These are phyloP conservation scores for Peromyscus maniculatus DNA, from an alignment of 2,113 vertebrate genomes.

Conservation along the genomic window DNA sequence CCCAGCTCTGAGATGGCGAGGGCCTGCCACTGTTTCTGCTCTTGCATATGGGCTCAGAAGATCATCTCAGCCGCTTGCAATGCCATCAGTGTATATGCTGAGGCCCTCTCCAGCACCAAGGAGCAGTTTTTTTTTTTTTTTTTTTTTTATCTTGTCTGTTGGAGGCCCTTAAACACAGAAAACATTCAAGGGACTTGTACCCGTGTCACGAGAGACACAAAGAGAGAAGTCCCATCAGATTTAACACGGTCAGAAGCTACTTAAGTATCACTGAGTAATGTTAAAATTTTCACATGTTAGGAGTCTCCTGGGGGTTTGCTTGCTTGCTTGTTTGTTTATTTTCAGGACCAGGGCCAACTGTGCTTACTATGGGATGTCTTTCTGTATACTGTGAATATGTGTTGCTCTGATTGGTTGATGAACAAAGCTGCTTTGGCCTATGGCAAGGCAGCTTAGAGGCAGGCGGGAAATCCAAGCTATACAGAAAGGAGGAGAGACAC, in stretches of 20 bases:
- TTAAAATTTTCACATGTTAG: neutral
- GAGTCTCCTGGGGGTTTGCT: neutral
- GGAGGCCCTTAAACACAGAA: too few relatives aligned
- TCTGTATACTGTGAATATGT: too few relatives aligned
- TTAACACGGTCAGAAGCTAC: neutral
- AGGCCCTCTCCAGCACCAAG: neutral
- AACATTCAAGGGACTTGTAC: fast-evolving
- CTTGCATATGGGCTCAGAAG: neutral
- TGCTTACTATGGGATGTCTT: too few relatives aligned
- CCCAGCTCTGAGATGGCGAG: too few relatives aligned
- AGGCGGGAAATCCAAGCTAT: too few relatives aligned
- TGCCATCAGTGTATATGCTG: neutral
- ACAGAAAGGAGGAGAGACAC: too few relatives aligned
- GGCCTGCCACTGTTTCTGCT: neutral
- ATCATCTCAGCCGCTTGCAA: neutral
- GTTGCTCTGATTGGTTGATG: too few relatives aligned
- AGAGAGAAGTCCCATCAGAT: too few relatives aligned
- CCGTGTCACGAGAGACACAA: neutral
- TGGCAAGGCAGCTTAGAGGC: too few relatives aligned
- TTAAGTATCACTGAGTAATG: neutral
- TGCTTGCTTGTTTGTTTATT: neutral
- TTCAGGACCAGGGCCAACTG: neutral
- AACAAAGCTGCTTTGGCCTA: too few relatives aligned
- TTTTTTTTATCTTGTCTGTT: too few relatives aligned
- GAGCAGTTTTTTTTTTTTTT: too few relatives aligned